phyloP scores from a whole-genome alignment of 2,888 invertebrate genomes.

The Erebia aethiops region DNA sequence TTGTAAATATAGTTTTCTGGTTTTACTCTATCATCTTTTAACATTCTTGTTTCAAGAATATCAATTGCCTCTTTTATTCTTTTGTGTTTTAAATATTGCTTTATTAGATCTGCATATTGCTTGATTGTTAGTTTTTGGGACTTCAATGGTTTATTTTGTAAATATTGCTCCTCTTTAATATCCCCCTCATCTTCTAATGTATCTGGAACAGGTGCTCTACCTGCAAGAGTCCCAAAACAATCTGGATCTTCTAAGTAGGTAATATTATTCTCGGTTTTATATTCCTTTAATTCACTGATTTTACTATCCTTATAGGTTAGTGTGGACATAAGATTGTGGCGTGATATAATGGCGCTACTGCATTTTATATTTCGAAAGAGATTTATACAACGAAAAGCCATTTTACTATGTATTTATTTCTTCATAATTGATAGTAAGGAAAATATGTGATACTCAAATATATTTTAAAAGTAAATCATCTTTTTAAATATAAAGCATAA shows the following conservation, averaged over 20 bases:
- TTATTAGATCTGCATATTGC: conserved; percentile 88
- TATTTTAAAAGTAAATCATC: neutral
- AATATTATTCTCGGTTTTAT: conserved; percentile 62
- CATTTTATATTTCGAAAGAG: conserved; percentile 51
- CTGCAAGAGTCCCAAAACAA: conserved; percentile 79
- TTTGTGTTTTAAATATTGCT: conserved; percentile 84
- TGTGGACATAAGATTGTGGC: conserved; percentile 49
- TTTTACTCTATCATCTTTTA: conserved; percentile 89
- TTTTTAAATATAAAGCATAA: neutral
- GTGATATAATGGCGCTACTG: conserved; percentile 43
- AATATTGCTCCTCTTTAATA: conserved; percentile 82
- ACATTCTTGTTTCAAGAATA: conserved; percentile 89
- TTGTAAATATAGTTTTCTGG: conserved; percentile 92
- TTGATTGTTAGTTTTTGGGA: conserved; percentile 82
- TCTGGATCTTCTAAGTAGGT: conserved; percentile 79
- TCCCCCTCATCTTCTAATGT: conserved; percentile 81
- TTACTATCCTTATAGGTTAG: conserved; percentile 44
- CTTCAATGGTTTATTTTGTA: conserved; percentile 75
- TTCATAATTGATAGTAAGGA: neutral
- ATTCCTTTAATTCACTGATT: conserved; percentile 50
- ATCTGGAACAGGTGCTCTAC: conserved; percentile 49
- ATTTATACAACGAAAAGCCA: conserved; percentile 59
- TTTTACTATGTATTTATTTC: neutral
- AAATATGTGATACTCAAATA: no score
- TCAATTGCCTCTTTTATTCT: conserved; percentile 90